A percentile compares a stretch with the other conserved stretches of the same genome.
phyloP scores from a whole-genome alignment of 2,888 invertebrate genomes.

The Tetheella fluctuosa region DNA sequence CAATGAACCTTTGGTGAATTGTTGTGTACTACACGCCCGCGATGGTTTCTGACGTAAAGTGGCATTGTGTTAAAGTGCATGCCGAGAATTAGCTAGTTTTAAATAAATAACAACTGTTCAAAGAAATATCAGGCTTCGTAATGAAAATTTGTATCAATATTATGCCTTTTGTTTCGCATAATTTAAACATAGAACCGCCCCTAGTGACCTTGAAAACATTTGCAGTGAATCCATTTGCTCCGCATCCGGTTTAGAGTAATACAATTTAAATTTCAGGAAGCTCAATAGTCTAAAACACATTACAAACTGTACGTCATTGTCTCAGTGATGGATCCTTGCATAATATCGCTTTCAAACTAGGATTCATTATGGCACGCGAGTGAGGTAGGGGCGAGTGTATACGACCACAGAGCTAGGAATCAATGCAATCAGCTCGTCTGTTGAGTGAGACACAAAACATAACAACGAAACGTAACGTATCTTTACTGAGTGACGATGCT shows the following conservation, averaged over 20 bases:
- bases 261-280: slow-evolving; percentile 25
- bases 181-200: not conserved
- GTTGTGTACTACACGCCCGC: too few species aligned
- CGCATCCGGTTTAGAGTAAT: slow-evolving; percentile 17
- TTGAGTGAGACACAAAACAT: too few species aligned
- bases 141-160: not conserved
- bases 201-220: slow-evolving; percentile 15
- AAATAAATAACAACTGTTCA: not conserved
- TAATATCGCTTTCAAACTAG: slow-evolving; percentile 60
- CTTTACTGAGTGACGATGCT: not conserved
- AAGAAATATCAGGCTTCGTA: not conserved
- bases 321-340: slow-evolving; percentile 46
- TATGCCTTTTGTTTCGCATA: not conserved
- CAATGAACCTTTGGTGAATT: too few species aligned
- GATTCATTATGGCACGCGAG: slow-evolving; percentile 51
- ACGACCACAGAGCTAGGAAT: slow-evolving; percentile 36
- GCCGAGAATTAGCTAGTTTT: too few species aligned
- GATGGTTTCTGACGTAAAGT: too few species aligned
- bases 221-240: slow-evolving; percentile 30
- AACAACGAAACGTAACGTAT: not conserved
- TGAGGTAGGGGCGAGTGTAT: slow-evolving; percentile 38
- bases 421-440: not conserved
- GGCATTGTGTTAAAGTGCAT: too few species aligned
- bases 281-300: slow-evolving; percentile 45
- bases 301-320: slow-evolving; percentile 49